phyloP scores from a whole-genome alignment of 1,140 invertebrate genomes.

The Scaptomyza hsui region DNA sequence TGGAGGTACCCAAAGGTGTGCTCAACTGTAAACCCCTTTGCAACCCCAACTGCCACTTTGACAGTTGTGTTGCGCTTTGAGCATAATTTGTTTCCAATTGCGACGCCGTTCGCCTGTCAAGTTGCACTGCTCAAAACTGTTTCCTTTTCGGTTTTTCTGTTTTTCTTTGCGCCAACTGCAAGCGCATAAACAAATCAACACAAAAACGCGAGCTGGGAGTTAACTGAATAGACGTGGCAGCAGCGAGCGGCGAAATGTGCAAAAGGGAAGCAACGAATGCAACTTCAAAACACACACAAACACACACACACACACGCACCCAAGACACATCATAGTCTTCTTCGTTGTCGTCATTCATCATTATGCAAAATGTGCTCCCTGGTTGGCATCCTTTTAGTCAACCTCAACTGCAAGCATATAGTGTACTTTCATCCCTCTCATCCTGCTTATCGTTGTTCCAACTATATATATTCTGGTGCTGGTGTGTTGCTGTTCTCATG shows the following conservation, averaged over 20 bases:
- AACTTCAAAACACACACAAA: slow-evolving; percentile 33
- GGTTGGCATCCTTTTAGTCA: slow-evolving; percentile 61
- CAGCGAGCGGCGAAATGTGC: not conserved
- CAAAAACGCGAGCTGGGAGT: not conserved
- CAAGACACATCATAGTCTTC: slow-evolving; percentile 54
- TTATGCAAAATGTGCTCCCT: slow-evolving; percentile 79
- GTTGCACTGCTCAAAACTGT: slow-evolving; percentile 35
- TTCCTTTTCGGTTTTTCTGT: not conserved
- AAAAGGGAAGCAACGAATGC: slow-evolving; percentile 21
- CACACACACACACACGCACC: slow-evolving; percentile 46
- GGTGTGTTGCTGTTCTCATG: slow-evolving; percentile 14
- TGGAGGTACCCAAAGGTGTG: slow-evolving; percentile 27
- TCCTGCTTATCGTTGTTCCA: slow-evolving; percentile 20
- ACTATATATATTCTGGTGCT: not conserved
- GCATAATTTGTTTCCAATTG: slow-evolving; percentile 81
- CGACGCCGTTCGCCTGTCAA: slow-evolving; percentile 45
- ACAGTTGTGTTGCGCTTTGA: slow-evolving; percentile 65
- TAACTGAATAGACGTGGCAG: not conserved
- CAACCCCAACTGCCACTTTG: slow-evolving; percentile 28
- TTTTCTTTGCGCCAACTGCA: slow-evolving; percentile 34
- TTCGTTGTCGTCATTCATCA: slow-evolving; percentile 73
- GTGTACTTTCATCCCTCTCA: not conserved
- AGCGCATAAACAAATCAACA: slow-evolving; percentile 73
- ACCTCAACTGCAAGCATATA: slow-evolving; percentile 16
- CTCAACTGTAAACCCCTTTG: slow-evolving; percentile 11